Conservation (phyloP, 2,113 vertebrate genomes). For the Passerina amoena region DNA sequence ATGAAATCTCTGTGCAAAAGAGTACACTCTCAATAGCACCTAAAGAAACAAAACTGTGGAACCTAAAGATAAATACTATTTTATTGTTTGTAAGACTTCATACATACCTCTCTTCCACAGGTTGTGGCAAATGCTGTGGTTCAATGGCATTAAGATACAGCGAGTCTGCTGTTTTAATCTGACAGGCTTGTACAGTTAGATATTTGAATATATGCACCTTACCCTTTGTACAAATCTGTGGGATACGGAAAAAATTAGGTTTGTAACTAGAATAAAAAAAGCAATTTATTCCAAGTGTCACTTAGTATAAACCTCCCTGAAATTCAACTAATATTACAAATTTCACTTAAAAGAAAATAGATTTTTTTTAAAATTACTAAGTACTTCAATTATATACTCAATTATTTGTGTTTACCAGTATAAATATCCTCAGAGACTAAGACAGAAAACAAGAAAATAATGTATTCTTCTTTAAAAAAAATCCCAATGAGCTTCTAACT, state of each 20-base stretch:
- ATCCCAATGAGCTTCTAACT: neutral
- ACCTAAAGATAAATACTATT: neutral
- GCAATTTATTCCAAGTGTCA: neutral
- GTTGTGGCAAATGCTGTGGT: conserved; percentile 81
- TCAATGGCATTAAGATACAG: conserved; percentile 88
- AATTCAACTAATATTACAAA: neutral
- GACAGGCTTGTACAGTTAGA: conserved; percentile 90
- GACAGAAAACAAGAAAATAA: neutral
- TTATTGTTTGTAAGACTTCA: neutral
- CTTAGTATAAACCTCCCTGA: neutral
- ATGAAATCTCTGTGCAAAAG: neutral
- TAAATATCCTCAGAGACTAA: neutral
- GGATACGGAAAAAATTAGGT: neutral
- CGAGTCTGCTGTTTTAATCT: conserved; percentile 86
- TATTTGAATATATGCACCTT: conserved; percentile 98
- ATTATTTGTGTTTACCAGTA: neutral
- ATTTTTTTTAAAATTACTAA: neutral
- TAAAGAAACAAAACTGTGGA: neutral
- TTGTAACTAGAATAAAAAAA: neutral
- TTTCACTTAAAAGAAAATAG: neutral
- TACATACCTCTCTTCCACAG: conserved; percentile 83
- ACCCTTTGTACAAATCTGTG: conserved; percentile 92
- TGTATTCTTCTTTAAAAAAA: neutral
- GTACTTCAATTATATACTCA: neutral
- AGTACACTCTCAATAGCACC: neutral